Evolutionary conservation across 2,113 vertebrate genomes (phyloP).

Genomic region (Nibea albiflora): DNA sequence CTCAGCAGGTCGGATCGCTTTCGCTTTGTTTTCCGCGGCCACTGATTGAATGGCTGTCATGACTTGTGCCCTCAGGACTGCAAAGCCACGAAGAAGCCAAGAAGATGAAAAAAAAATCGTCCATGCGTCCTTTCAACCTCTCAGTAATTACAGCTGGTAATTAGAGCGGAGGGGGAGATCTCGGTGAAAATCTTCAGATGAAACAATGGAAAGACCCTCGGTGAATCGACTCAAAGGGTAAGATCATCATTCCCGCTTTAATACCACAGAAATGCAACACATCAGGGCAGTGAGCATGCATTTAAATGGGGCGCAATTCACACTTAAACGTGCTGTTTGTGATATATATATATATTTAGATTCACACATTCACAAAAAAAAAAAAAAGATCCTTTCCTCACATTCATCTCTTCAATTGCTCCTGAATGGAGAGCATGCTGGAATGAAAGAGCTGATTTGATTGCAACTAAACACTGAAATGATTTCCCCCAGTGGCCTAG

Average conservation of each 20-base stretch:
- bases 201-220: constrained; percentile 56
- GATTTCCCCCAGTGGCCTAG: constrained; percentile 24
- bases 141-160: constrained; percentile 22
- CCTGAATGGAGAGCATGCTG: constrained; percentile 19
- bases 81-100: constrained; percentile 25
- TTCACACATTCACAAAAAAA: neutral
- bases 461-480: constrained; percentile 40
- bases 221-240: constrained; percentile 58
- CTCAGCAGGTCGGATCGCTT: constrained; percentile 21
- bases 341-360: neutral
- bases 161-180: constrained; percentile 5
- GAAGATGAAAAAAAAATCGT: constrained; percentile 45
- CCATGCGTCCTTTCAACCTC: constrained; percentile 25
- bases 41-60: constrained; percentile 60
- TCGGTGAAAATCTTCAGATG: constrained; percentile 30
- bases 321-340: neutral
- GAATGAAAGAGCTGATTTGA: constrained; percentile 36
- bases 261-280: constrained; percentile 29
- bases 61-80: constrained; percentile 62
- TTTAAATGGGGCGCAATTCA: neutral
- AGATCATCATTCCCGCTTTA: constrained; percentile 26
- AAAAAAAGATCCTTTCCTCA: neutral
- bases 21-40: neutral
- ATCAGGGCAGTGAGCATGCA: neutral
- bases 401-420: constrained; percentile 3